Evolutionary conservation across 2,113 vertebrate species (phyloP).

Genomic region (Dasypus novemcinctus): DNA sequence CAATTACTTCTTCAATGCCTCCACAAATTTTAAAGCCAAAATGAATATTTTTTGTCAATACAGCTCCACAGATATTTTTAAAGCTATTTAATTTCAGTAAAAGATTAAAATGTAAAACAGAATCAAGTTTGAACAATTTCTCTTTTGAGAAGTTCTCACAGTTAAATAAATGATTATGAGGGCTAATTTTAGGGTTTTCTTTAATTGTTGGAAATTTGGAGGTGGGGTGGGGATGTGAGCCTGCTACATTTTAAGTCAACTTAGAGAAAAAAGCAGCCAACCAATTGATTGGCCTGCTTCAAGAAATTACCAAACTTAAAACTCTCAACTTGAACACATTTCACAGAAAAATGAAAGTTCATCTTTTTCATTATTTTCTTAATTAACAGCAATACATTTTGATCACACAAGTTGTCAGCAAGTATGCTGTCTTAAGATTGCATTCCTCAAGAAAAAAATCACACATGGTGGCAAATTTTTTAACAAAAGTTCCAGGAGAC

Average conservation of each 20-base stretch:
- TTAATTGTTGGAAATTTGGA: neutral
- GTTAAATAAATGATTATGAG: neutral
- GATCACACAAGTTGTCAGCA: slow-evolving; percentile 31
- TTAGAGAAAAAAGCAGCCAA: neutral
- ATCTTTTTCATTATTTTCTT: neutral
- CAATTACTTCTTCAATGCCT: slow-evolving; percentile 20
- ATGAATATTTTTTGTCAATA: neutral
- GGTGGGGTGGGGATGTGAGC: neutral
- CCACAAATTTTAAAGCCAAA: neutral
- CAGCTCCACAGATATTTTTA: neutral
- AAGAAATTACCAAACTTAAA: neutral
- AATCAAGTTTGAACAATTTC: neutral
- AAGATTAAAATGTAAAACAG: slow-evolving; percentile 2
- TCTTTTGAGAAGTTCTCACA: slow-evolving; percentile 30
- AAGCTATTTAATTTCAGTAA: neutral
- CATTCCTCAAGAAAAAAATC: slow-evolving; percentile 52
- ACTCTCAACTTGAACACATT: neutral
- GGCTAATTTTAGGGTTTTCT: neutral
- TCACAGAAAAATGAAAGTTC: neutral
- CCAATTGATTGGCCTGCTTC: neutral
- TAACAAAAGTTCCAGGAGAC: slow-evolving; percentile 48
- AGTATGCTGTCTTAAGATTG: slow-evolving; percentile 36
- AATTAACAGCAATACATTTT: slow-evolving; percentile 29
- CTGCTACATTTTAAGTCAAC: slow-evolving; percentile 15
- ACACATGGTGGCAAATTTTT: neutral